Base-by-base conservation (phyloP, 2,113 vertebrate species). In the Thunnus thynnus region DNA sequence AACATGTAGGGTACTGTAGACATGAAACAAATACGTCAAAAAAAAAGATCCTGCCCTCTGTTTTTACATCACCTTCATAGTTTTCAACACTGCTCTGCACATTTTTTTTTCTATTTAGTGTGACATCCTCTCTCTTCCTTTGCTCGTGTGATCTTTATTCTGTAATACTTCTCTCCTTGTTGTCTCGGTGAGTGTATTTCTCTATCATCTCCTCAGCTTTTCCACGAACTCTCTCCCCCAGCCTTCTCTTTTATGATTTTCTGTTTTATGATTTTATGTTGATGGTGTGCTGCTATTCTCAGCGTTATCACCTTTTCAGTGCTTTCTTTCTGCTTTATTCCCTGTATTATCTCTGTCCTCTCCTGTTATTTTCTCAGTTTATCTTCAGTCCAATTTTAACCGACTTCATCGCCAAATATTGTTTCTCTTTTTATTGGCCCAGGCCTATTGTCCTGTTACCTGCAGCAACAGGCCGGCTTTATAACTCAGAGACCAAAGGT, bases 401-500 rank as follows among this genome's bases (percentile, higher is more conserved):
- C 27, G 3, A 27, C 58, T 64, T 52, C 14, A 0, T 74, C 3
- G 9, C n/a, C 1, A 41, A 72, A 66, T 82, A 52, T 36, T 36
- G 41, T 51, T 52, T 65, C 47, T 83, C 3, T 18, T 62, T 85
- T 86, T 80, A 72, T 75, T 74, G 64, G 50, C 20, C 8, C 0
- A 5, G 22, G 51, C 44, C 82, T 46, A 5, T 74, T 79, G 75
- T 86, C 65, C 44, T 76, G 72, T 52, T 76, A 77, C 48, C 30
- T 82, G 71, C 47, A 71, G 74, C 83, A 47, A 47, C 46, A 47
- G 68, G 52, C 18, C 32, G 22, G 58, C 74, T 81, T 78, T 60
- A 60, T 60, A 72, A 63, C 22, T 12, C 57, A 9, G 12, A 52
- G 85, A 79, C 61, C 85, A 72, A 82, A 79, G 86, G 71, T 79